These are phyloP conservation scores for Champsocephalus gunnari DNA, from an alignment of 2,797 vertebrate species.

Conservation along the genomic window DNA sequence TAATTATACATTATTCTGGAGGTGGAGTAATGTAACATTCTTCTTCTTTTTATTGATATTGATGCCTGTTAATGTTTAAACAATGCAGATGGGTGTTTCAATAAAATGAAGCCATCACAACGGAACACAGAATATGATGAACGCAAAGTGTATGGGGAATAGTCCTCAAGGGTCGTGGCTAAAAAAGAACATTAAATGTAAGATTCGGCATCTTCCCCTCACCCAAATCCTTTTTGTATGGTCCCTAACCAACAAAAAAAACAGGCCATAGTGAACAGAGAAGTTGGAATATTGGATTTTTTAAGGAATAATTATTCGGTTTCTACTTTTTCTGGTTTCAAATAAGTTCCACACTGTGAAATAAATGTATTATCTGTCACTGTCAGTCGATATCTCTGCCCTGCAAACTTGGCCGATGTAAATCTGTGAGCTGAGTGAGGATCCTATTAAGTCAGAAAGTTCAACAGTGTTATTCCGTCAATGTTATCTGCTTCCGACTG, in stretches of 20 bases:
- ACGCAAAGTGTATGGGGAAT: background rate
- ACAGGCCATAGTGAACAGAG: background rate
- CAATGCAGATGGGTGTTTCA: background rate
- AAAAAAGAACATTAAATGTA: background rate
- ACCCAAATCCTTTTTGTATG: background rate
- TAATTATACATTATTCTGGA: background rate
- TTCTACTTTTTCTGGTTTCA: conserved; percentile 7
- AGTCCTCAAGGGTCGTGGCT: background rate
- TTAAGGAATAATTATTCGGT: background rate
- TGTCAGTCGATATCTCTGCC: conserved; percentile 27
- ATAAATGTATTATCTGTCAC: conserved; percentile 23
- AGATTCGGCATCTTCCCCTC: background rate
- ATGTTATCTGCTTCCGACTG: conserved; percentile 74
- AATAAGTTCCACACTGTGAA: background rate
- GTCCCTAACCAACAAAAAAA: background rate
- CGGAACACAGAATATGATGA: background rate
- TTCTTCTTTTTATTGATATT: background rate
- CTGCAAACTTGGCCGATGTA: conserved; percentile 47
- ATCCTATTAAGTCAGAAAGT: conserved; percentile 55
- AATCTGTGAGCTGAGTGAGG: conserved; percentile 41
- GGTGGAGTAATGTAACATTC: background rate
- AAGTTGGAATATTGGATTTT: background rate
- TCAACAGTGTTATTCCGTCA: conserved; percentile 68
- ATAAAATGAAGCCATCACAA: background rate
- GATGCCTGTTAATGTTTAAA: background rate